A percentile compares a stretch with the other conserved stretches of the same genome.
These are phyloP conservation scores for Drosophila barbarae DNA, from an alignment of 2,888 invertebrate genomes.

Conservation along the genomic window DNA sequence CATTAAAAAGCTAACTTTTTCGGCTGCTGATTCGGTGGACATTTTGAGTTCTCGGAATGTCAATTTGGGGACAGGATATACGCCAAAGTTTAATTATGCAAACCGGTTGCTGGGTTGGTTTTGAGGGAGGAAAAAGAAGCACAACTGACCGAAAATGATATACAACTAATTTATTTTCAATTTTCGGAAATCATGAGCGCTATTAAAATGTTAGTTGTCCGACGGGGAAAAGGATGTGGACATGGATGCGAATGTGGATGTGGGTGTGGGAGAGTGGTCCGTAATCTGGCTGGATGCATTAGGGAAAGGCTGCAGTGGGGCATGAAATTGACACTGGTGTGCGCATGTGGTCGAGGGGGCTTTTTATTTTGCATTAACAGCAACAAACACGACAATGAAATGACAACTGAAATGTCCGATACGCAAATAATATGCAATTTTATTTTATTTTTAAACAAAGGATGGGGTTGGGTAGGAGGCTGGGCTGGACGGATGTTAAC, in stretches of 20 bases:
- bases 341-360: slow-evolving; percentile 54
- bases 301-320: slow-evolving; percentile 48
- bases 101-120: slow-evolving; percentile 35
- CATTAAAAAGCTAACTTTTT: not conserved
- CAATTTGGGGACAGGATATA: slow-evolving; percentile 65
- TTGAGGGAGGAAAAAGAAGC: slow-evolving; percentile 3
- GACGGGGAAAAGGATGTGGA: slow-evolving; percentile 12
- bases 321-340: slow-evolving; percentile 56
- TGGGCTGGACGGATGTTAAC: slow-evolving; percentile 73
- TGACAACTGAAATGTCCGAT: slow-evolving; percentile 80
- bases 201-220: slow-evolving; percentile 66
- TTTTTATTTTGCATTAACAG: slow-evolving; percentile 75
- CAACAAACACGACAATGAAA: slow-evolving; percentile 75
- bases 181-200: slow-evolving; percentile 72
- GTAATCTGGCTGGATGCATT: slow-evolving; percentile 49
- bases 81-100: slow-evolving; percentile 68
- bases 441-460: slow-evolving; percentile 66
- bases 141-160: slow-evolving; percentile 60
- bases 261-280: slow-evolving; percentile 3
- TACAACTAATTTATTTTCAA: slow-evolving; percentile 74
- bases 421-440: slow-evolving; percentile 74
- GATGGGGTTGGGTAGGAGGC: not conserved
- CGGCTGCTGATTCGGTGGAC: slow-evolving; percentile 19
- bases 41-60: slow-evolving; percentile 54
- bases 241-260: not conserved